Evolutionary conservation across 2,888 invertebrate genomes (phyloP).

Genomic region (Drosophila nr. fundita): DNA sequence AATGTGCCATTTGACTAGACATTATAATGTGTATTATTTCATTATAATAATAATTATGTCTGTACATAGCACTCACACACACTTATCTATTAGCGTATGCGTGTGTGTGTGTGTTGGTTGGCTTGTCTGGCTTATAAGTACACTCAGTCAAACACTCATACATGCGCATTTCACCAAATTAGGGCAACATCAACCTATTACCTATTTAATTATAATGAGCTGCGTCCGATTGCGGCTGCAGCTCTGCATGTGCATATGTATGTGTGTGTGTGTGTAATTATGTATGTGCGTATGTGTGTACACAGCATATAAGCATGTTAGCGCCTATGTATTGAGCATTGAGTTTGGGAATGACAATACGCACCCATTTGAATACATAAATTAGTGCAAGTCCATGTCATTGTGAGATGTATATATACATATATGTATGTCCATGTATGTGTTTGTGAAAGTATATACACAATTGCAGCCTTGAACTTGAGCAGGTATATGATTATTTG

Average conservation of each 20-base stretch:
- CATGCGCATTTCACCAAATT: slow-evolving; percentile 60
- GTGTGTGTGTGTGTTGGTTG: slow-evolving; percentile 26
- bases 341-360: slow-evolving; percentile 16
- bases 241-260: slow-evolving; percentile 27
- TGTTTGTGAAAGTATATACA: slow-evolving; percentile 10
- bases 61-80: slow-evolving; percentile 29
- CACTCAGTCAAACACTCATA: slow-evolving; percentile 41
- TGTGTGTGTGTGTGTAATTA: slow-evolving; percentile 7
- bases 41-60: slow-evolving; percentile 65
- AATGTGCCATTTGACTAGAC: slow-evolving; percentile 61
- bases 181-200: slow-evolving; percentile 69
- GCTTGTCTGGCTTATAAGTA: slow-evolving; percentile 61
- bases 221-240: slow-evolving; percentile 57
- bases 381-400: slow-evolving; percentile 16
- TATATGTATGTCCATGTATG: slow-evolving; percentile 1
- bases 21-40: slow-evolving; percentile 64
- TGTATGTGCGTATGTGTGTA: neutral
- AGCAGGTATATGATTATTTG: slow-evolving; percentile 7
- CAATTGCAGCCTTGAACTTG: slow-evolving; percentile 63
- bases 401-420: slow-evolving; percentile 12
- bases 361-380: slow-evolving; percentile 13
- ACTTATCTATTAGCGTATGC: slow-evolving; percentile 11
- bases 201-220: slow-evolving; percentile 79
- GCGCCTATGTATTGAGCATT: neutral
- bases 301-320: slow-evolving; percentile 4